Evolutionary conservation across 2,888 invertebrate genomes (phyloP).

Genomic region (Caenorhabditis auriculariae): DNA sequence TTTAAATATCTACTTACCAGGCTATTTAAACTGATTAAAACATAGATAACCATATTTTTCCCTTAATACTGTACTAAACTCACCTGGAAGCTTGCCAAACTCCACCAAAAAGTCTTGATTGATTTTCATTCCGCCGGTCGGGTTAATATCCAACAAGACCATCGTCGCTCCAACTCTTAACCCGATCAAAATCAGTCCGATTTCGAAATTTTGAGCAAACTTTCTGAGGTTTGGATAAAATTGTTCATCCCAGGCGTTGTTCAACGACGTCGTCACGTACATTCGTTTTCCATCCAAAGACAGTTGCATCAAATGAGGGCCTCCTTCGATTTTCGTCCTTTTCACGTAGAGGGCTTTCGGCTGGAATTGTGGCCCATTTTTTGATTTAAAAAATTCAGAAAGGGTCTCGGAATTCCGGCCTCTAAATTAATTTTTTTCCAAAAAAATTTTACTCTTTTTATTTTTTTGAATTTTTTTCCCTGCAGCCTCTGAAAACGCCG

Average conservation of each 20-base stretch:
- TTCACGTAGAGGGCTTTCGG: constrained; percentile 72
- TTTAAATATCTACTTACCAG: too few relatives aligned
- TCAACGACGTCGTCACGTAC: constrained; percentile 87
- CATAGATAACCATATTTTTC: too few relatives aligned
- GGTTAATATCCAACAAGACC: constrained; percentile 82
- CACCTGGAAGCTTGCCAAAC: too few relatives aligned
- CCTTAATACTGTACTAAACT: too few relatives aligned
- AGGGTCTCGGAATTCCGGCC: constrained; percentile 7
- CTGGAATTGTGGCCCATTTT: neutral
- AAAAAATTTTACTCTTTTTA: constrained; percentile 66
- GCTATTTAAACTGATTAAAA: too few relatives aligned
- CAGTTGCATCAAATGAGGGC: constrained; percentile 94
- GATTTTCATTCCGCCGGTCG: constrained; percentile 83
- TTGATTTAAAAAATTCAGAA: neutral
- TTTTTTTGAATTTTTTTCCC: neutral
- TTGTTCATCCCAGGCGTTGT: constrained; percentile 88
- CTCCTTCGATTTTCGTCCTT: constrained; percentile 78
- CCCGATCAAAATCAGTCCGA: too few relatives aligned
- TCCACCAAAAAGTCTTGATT: constrained; percentile 86
- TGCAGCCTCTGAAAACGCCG: neutral
- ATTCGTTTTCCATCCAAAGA: constrained; percentile 90
- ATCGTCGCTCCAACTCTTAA: constrained; percentile 67
- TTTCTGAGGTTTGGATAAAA: constrained; percentile 84
- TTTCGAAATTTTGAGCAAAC: constrained; percentile 64
- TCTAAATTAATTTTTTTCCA: constrained; percentile 67